Conservation (phyloP, 2,797 vertebrate species). For the Pristis pectinata region DNA sequence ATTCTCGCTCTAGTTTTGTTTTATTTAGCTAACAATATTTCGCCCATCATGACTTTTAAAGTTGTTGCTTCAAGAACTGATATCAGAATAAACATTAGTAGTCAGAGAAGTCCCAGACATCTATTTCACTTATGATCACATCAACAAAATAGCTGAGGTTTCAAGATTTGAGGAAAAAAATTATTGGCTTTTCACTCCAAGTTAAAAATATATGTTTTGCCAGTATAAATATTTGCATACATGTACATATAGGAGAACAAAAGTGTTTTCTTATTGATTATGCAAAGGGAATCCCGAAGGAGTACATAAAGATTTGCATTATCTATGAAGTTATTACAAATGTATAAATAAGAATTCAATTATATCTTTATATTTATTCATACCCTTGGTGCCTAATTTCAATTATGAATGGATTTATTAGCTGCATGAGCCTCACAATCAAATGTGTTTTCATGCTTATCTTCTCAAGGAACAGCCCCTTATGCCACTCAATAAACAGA, state of each 20-base stretch:
- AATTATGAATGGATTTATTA: not conserved
- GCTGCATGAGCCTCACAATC: not conserved
- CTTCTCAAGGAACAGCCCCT: not conserved
- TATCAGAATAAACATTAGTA: not conserved
- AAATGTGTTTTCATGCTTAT: not conserved
- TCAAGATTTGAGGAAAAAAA: not conserved
- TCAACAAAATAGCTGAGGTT: not conserved
- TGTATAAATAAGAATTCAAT: not conserved
- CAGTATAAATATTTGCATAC: not conserved
- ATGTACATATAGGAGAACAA: not conserved
- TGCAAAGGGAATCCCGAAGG: not conserved
- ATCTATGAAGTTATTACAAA: not conserved
- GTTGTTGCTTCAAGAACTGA: not conserved
- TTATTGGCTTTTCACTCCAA: not conserved
- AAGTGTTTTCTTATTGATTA: not conserved
- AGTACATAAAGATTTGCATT: not conserved
- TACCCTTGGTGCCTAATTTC: not conserved
- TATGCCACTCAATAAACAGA: not conserved
- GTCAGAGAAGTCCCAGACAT: not conserved
- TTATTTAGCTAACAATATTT: no score
- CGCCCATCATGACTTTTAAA: not conserved
- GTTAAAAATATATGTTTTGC: not conserved
- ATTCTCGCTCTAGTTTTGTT: no score
- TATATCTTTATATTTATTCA: not conserved
- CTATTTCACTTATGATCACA: not conserved